A percentile compares a stretch with the other conserved stretches of the same genome.
These are phyloP conservation scores for Peromyscus maniculatus DNA, from an alignment of 2,113 vertebrate genomes.

Conservation along the genomic window DNA sequence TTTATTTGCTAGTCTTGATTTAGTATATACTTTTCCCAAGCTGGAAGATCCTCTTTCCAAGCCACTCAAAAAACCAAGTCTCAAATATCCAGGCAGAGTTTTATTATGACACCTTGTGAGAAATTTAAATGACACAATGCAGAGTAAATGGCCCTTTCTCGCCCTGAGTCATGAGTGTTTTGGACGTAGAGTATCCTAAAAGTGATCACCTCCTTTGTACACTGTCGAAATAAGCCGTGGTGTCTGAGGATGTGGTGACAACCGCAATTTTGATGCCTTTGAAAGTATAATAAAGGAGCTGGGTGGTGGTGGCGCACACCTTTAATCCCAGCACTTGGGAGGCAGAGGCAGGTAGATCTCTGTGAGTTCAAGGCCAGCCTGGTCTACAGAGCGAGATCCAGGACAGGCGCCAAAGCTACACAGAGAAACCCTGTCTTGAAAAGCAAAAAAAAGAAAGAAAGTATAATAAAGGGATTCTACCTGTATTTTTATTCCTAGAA, in stretches of 20 bases:
- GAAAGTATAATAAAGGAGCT: neutral
- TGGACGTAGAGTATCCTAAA: neutral
- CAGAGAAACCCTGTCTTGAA: too few species aligned
- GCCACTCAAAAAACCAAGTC: constrained; percentile 12
- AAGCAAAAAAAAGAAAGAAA: neutral
- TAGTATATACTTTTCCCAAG: neutral
- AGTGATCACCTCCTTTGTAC: neutral
- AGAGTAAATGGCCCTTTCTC: neutral
- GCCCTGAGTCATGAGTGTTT: neutral
- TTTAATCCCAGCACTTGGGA: too few species aligned
- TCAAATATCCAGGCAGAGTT: neutral
- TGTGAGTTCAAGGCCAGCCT: too few species aligned
- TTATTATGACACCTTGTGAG: neutral
- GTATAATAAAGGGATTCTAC: neutral
- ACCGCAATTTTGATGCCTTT: constrained; percentile 34
- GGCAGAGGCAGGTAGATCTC: too few species aligned
- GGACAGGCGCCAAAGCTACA: too few species aligned
- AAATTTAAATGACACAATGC: neutral
- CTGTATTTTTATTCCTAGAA: constrained; percentile 36
- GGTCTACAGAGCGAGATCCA: too few species aligned
- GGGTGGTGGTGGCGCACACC: too few species aligned
- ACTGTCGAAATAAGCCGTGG: neutral
- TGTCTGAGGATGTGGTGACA: neutral
- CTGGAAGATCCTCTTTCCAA: neutral
- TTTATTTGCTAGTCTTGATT: neutral